Evolutionary conservation across 2,888 invertebrate genomes (phyloP).

Genomic region (Melanostoma mellinum): DNA sequence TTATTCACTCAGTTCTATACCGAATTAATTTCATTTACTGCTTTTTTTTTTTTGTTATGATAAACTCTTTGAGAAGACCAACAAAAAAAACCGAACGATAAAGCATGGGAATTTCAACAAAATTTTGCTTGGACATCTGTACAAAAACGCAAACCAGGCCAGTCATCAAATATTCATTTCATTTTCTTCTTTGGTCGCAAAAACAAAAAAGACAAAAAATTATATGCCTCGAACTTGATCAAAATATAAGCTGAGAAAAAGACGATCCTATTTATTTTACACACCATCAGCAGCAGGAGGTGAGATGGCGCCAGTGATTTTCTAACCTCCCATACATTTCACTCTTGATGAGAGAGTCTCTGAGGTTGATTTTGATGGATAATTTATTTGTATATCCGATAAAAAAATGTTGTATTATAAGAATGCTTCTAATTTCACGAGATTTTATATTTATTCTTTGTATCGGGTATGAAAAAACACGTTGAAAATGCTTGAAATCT

Average conservation of each 20-base stretch:
- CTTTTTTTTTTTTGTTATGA: too few relatives aligned
- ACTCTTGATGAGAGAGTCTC: conserved; percentile 35
- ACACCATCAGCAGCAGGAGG: conserved; percentile 80
- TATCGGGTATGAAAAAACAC: conserved; percentile 40
- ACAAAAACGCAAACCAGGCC: neutral
- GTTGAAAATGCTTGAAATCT: neutral
- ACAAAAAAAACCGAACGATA: conserved; percentile 12
- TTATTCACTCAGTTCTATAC: too few relatives aligned
- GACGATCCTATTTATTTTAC: conserved; percentile 62
- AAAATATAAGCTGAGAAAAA: conserved; percentile 51
- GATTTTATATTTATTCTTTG: conserved; percentile 11
- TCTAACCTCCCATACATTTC: conserved; percentile 75
- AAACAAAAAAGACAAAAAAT: conserved; percentile 13
- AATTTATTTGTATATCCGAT: conserved; percentile 33
- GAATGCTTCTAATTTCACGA: conserved; percentile 28
- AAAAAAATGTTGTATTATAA: neutral
- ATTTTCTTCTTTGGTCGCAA: conserved; percentile 26
- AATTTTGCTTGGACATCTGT: conserved; percentile 35
- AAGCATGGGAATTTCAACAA: conserved; percentile 16
- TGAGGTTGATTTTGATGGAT: conserved; percentile 40
- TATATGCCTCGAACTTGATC: conserved; percentile 45
- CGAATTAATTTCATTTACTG: too few relatives aligned
- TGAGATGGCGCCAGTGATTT: conserved; percentile 80
- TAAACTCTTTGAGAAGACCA: neutral
- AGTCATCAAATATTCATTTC: conserved; percentile 20